Evolutionary conservation across 1,140 invertebrate species (phyloP), one percentile per base, ranked within the genome.

Genomic region (Tetramorium parvispinum): DNA sequence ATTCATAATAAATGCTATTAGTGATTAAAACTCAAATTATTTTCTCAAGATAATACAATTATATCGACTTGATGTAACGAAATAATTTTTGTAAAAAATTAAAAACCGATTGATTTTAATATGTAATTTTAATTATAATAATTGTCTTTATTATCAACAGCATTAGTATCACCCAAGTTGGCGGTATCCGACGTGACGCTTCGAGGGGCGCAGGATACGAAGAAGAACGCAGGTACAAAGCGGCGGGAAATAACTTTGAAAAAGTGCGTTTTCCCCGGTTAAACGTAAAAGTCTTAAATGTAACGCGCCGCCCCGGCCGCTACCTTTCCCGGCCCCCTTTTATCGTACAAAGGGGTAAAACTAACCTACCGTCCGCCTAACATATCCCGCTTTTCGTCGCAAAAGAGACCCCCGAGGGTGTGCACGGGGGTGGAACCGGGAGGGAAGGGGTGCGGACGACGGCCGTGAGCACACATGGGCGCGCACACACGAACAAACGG

Each of bases 401-500:
- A 86, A 90, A 85, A 90, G 82, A 49, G 65, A 82, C 37, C 71
- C 82, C 86, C 71, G 81, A 75, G 88, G 88, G 88, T 55, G 75
- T 63, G 65, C 32, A 76, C 43, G 63, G 63, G 65, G 71, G 71
- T 78, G 70, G 76, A 68, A 68, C 37, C 3, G 51, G 61, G 66
- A 24, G 71, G 53, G 27, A 27, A 86, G 70, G 83, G 63, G 55
- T 49, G 85, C 77, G 85, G 49, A 86, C 46, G 73, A 90, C 63
- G 75, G 75, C 32, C 49, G 66, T 83, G 51, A 68, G 81, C 81
- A 87, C 68, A 70, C 79, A 83, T 46, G 55, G 49, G 53, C 65
- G 85, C 68, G 53, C 79, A 83, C 75, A 85, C 61, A 85, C 75
- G 86, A 68, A 88, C 90, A 86, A 88, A 91, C 90, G 90, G 76